These are phyloP conservation scores for Psilopogon haemacephalus DNA, from an alignment of 2,113 vertebrate species.

Conservation along the genomic window DNA sequence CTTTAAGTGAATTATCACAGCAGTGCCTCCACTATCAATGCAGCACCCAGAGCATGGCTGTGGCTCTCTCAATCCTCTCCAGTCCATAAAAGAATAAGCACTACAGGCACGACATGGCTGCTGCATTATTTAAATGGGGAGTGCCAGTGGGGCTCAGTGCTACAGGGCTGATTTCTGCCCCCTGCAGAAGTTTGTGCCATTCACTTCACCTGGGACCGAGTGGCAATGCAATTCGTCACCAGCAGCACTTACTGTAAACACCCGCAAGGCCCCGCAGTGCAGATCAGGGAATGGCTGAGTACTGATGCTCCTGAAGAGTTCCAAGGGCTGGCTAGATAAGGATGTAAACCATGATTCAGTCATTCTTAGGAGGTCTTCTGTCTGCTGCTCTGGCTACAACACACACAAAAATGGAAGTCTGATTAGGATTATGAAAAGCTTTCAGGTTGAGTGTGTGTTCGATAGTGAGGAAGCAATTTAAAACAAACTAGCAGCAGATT, in stretches of 20 bases:
- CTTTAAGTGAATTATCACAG: neutral
- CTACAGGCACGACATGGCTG: neutral
- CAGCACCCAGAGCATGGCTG: neutral
- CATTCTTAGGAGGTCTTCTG: constrained; percentile 90
- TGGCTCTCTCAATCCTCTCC: neutral
- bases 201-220: neutral
- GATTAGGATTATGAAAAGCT: neutral
- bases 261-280: constrained; percentile 85
- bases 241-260: constrained; percentile 85
- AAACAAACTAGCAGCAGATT: neutral
- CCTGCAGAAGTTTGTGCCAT: neutral
- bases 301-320: constrained; percentile 88
- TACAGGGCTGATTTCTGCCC: neutral
- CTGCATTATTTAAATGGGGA: neutral
- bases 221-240: neutral
- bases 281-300: constrained; percentile 94
- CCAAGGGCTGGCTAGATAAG: constrained; percentile 85
- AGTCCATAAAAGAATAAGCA: neutral
- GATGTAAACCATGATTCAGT: constrained; percentile 89
- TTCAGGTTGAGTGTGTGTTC: neutral
- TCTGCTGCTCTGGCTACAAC: constrained; percentile 87
- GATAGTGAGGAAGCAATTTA: neutral
- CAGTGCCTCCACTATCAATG: neutral
- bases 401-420: neutral
- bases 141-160: neutral